Evolutionary conservation across 1,140 invertebrate species (phyloP).

Genomic region (Musca domestica): DNA sequence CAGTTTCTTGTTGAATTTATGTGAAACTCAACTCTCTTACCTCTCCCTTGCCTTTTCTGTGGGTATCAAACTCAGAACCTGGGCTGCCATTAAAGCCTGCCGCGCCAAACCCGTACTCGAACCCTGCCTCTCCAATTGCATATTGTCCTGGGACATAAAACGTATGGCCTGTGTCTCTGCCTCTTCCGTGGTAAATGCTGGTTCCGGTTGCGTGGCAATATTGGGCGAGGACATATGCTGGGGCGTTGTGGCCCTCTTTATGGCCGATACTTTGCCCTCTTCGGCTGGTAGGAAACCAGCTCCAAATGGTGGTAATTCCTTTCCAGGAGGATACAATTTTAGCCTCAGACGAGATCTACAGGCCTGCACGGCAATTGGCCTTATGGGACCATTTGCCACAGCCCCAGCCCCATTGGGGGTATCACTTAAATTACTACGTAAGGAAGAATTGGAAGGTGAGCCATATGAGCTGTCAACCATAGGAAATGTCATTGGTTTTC

Average conservation of each 20-base stretch:
- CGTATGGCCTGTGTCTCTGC: conserved; percentile 33
- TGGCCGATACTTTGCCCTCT: conserved; percentile 28
- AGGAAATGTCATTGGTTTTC: conserved; percentile 39
- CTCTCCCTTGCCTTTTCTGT: conserved; percentile 74
- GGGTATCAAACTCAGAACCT: conserved; percentile 75
- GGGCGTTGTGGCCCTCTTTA: conserved; percentile 44
- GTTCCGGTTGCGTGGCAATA: conserved; percentile 44
- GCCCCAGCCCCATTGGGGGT: not conserved
- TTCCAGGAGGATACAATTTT: conserved; percentile 49
- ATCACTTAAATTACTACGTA: conserved; percentile 35
- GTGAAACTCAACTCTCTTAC: conserved; percentile 49
- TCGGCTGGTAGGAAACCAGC: conserved; percentile 18
- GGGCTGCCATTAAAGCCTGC: conserved; percentile 71
- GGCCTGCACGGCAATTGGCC: conserved; percentile 49
- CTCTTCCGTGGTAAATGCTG: conserved; percentile 24
- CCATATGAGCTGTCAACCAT: conserved; percentile 32
- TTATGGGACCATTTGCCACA: conserved; percentile 35
- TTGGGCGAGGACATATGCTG: conserved; percentile 53
- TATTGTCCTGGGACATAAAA: conserved; percentile 51
- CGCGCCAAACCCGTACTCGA: conserved; percentile 59
- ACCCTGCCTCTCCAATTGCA: conserved; percentile 40
- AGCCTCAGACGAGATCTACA: conserved; percentile 48
- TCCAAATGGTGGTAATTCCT: conserved; percentile 39
- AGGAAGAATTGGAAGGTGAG: conserved; percentile 38
- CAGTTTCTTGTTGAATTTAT: not conserved